A percentile compares a stretch with the other conserved stretches of the same genome.
Conservation (phyloP, 2,797 vertebrate genomes). For the Melopsittacus undulatus region DNA sequence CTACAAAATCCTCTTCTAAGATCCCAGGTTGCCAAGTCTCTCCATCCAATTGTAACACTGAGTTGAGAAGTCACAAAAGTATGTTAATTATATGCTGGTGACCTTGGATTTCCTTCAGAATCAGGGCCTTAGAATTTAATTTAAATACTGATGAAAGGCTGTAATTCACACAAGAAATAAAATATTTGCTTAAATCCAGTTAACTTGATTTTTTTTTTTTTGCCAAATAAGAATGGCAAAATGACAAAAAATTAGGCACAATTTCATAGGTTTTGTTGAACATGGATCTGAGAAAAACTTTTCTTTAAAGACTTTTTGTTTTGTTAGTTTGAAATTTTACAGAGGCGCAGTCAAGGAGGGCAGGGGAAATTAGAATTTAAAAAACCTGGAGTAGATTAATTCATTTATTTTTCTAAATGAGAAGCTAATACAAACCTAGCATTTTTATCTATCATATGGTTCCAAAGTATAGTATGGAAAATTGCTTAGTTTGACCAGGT, state of each 20-base stretch:
- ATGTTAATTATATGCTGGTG: not conserved
- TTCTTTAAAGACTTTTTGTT: not conserved
- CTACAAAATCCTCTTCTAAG: conserved; percentile 25
- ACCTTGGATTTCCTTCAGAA: conserved; percentile 19
- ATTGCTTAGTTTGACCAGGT: not conserved
- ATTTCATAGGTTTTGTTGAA: not conserved
- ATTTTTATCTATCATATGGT: not conserved
- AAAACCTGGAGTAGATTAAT: not conserved
- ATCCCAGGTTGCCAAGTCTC: not conserved
- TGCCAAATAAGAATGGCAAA: rapidly evolving
- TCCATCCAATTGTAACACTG: not conserved
- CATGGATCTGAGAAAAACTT: not conserved
- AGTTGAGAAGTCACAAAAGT: not conserved
- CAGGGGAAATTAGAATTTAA: not conserved
- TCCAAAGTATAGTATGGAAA: not conserved
- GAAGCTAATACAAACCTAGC: too few species aligned
- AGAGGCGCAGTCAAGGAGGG: rapidly evolving
- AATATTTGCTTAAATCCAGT: not conserved
- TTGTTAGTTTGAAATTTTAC: not conserved
- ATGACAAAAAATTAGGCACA: not conserved
- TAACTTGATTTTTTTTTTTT: not conserved
- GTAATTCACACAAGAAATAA: not conserved
- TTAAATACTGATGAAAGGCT: not conserved
- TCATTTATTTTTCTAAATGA: not conserved
- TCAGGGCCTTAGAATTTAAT: not conserved